Base-by-base conservation (phyloP, 2,797 vertebrate genomes). In the Xyrichtys novacula region DNA sequence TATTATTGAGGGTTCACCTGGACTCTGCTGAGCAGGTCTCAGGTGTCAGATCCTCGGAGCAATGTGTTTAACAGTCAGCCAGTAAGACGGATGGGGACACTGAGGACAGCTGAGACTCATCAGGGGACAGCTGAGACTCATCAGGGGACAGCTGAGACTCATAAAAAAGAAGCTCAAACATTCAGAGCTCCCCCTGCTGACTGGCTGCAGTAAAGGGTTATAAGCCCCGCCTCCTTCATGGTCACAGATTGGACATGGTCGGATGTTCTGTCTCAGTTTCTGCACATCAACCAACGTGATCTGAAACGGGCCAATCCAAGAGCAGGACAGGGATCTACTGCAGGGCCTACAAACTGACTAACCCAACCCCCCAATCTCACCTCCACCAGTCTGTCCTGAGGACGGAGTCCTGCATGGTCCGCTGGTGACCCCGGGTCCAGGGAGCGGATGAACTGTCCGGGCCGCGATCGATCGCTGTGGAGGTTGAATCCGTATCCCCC, bases 401-500 rank as follows among this genome's bases (percentile, higher is more conserved):
- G 95, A 12, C 88, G 91, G 55, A 99, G 96, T 22, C 97, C 97
- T 0, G 97, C 95, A 0, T 72, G 88, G 75, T 96, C 94, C 0
- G 98, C 98, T 0, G 97, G 92, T 0, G 97, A 99, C 6, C 94
- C 96, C 0, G 91, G 94, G 66, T 99, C 97, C 43, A 99, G 94
- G 0, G 97, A 97, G 61, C 97, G 96, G 88, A 99, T 98, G 90
- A 95, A 99, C 87, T 99, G 98, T 12, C 98, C 98, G 0, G 97
- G 97, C 46, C 93, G 91, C 2, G 96, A 96, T 50, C 96, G 97
- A 63, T 98, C 97, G 0, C 97, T 99, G 94, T 99, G 98, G 55
- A 99, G 94, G 91, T 99, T 99, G 90, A 99, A 99, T 56, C 97
- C 98, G 0, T 99, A 99, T 76, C 98, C 97, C 0, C 46, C 92